phyloP scores from a whole-genome alignment of 2,888 invertebrate genomes.

The Cinara cedri region DNA sequence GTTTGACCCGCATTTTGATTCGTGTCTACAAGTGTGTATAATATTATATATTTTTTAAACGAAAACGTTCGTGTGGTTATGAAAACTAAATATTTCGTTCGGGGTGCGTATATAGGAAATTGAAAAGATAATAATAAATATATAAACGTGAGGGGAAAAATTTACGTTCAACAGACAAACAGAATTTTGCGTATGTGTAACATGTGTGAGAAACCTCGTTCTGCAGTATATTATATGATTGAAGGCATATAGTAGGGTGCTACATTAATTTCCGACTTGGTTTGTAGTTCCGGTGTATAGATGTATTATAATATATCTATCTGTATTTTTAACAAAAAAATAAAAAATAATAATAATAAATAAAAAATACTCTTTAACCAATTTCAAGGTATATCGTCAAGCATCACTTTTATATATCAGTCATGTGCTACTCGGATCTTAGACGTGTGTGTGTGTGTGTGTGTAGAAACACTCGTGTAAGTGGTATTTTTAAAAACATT shows the following conservation, averaged over 20 bases:
- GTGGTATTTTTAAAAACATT: not conserved
- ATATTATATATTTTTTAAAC: not conserved
- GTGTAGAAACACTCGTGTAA: conserved; percentile 9
- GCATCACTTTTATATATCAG: conserved; percentile 17
- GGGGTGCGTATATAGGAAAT: conserved; percentile 20
- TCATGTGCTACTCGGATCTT: conserved; percentile 22
- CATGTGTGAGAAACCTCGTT: not conserved
- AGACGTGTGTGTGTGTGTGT: not conserved
- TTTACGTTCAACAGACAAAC: not conserved
- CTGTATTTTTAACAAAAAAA: no score
- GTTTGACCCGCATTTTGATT: conserved; percentile 27
- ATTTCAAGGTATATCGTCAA: conserved; percentile 28
- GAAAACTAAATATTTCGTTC: conserved; percentile 33
- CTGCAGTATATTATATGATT: not conserved
- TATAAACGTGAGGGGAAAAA: not conserved
- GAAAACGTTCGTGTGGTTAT: not conserved
- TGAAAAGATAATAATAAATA: conserved; percentile 42
- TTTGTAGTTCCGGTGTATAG: conserved; percentile 33
- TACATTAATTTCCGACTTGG: conserved; percentile 40
- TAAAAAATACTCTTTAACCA: conserved; percentile 29
- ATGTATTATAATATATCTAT: not conserved
- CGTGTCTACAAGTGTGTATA: not conserved
- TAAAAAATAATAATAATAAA: conserved; percentile 4
- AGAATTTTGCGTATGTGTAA: conserved; percentile 10
- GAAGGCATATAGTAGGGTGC: no score